Evolutionary conservation across 1,140 invertebrate species (phyloP).

Genomic region (Artemia franciscana): DNA sequence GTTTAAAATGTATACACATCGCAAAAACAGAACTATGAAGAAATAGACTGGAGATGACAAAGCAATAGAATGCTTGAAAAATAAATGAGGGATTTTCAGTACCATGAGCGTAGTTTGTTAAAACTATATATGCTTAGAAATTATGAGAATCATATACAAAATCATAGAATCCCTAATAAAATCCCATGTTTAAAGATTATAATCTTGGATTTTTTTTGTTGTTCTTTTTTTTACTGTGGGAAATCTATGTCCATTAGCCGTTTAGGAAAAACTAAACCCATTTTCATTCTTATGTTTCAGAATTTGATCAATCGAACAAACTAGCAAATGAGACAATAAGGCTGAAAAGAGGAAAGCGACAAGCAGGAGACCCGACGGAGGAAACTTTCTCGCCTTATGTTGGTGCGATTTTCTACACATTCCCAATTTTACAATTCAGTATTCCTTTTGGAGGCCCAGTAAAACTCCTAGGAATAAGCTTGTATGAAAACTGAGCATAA

Average conservation of each 20-base stretch:
- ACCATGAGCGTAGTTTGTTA: no score
- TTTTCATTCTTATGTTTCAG: background rate
- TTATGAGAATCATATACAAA: background rate
- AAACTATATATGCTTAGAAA: no score
- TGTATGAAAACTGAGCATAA: background rate
- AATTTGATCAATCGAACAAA: background rate
- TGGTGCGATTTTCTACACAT: slow-evolving; percentile 7
- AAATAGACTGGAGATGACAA: no score
- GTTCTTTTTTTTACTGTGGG: background rate
- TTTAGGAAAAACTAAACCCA: background rate
- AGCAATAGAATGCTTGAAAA: no score
- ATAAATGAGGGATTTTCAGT: no score
- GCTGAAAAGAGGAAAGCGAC: background rate
- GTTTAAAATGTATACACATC: no score
- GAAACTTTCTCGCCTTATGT: slow-evolving; percentile 5
- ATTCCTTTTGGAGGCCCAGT: slow-evolving; percentile 8
- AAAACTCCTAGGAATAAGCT: slow-evolving; percentile 6
- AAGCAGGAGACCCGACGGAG: background rate
- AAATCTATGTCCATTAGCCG: background rate
- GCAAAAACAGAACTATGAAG: no score
- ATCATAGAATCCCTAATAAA: background rate
- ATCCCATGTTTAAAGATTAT: background rate
- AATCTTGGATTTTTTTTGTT: background rate
- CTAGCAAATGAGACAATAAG: background rate
- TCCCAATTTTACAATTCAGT: slow-evolving; percentile 8